Evolutionary conservation across 2,888 invertebrate genomes (phyloP).

Genomic region (Agriotes lineatus): DNA sequence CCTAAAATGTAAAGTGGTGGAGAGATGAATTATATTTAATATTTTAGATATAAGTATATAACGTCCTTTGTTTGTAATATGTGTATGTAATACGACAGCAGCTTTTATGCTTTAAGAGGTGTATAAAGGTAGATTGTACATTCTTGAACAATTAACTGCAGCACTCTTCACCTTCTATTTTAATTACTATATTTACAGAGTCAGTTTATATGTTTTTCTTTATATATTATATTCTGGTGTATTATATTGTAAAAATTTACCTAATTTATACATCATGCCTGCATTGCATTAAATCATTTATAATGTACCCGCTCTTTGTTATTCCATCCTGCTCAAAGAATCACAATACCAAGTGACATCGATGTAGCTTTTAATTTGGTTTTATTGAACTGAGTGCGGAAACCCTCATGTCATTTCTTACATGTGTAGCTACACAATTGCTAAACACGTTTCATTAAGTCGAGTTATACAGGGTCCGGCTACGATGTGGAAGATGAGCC

Average conservation of each 20-base stretch:
- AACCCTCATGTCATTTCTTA: too few species aligned
- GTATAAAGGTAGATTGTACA: conserved; percentile 52
- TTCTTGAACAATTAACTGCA: conserved; percentile 41
- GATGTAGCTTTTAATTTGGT: too few species aligned
- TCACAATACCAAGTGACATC: too few species aligned
- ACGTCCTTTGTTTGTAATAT: conserved; percentile 57
- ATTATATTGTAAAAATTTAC: conserved; percentile 62
- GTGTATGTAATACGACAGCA: conserved; percentile 57
- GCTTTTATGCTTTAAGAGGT: conserved; percentile 54
- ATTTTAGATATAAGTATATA: conserved; percentile 49
- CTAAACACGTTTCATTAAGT: too few species aligned
- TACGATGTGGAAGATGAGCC: too few species aligned
- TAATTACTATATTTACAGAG: conserved; percentile 36
- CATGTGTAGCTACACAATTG: too few species aligned
- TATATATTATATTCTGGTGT: conserved; percentile 51
- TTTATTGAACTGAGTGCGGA: too few species aligned
- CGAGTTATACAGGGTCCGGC: too few species aligned
- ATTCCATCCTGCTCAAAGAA: too few species aligned
- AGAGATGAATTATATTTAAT: conserved; percentile 50
- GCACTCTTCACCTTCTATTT: conserved; percentile 47
- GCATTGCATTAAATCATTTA: conserved; percentile 59
- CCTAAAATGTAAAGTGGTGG: conserved; percentile 40
- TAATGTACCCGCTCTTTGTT: too few species aligned
- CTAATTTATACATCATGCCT: conserved; percentile 64
- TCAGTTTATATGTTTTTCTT: conserved; percentile 36